Percentiles rank a stretch among this genome's conserved stretches.
phyloP scores from a whole-genome alignment of 2,113 vertebrate species.

The Probosciger aterrimus region DNA sequence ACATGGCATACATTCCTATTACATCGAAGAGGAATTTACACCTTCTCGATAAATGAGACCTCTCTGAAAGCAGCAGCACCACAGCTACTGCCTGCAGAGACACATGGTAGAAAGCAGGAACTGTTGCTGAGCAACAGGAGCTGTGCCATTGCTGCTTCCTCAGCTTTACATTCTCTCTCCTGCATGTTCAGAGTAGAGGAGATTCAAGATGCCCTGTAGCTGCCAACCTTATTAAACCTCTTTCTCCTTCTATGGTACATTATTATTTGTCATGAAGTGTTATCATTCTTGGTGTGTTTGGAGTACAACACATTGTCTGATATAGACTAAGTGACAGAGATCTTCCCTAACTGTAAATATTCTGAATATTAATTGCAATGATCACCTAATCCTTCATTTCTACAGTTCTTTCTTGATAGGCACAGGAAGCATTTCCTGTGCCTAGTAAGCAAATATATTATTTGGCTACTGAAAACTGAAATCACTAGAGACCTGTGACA shows the following conservation, averaged over 20 bases:
- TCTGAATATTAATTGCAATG: neutral
- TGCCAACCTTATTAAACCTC: neutral
- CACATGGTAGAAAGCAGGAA: neutral
- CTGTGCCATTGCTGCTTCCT: neutral
- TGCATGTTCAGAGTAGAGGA: neutral
- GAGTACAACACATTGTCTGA: accelerated
- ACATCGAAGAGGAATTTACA: neutral
- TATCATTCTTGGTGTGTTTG: neutral
- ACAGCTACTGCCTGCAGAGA: neutral
- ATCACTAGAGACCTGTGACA: accelerated
- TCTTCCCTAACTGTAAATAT: neutral
- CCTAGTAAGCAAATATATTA: neutral
- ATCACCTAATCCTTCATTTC: neutral
- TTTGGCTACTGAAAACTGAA: neutral
- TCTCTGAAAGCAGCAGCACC: neutral
- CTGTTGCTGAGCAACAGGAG: slow-evolving; percentile 6
- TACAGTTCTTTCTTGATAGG: neutral
- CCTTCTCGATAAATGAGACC: neutral
- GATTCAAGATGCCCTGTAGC: neutral
- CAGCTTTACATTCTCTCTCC: neutral
- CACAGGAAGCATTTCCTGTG: neutral
- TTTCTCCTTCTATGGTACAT: neutral
- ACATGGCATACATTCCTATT: accelerated
- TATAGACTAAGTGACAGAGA: neutral
- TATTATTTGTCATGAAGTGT: neutral